Percentiles rank a stretch among this genome's conserved stretches.
Conservation (phyloP, 2,888 invertebrate genomes). For the Melipona beecheii region DNA sequence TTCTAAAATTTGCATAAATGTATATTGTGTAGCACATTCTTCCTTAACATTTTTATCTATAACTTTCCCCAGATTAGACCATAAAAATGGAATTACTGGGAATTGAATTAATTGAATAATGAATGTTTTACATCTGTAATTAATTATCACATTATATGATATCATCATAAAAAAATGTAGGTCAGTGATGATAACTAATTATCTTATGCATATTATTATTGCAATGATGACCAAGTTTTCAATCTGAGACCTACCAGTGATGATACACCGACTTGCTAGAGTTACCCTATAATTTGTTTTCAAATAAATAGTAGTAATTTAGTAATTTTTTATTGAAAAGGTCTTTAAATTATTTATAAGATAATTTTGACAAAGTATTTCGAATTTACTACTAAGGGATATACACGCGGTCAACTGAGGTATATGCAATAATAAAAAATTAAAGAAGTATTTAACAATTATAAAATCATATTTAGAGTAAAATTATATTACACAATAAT, state of each 20-base stretch:
- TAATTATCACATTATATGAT: constrained; percentile 15
- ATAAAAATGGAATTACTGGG: constrained; percentile 79
- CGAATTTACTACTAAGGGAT: constrained; percentile 24
- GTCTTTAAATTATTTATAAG: background rate
- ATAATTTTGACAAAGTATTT: constrained; percentile 13
- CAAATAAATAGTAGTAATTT: constrained; percentile 13
- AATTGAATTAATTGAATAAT: constrained; percentile 78
- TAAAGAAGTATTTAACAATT: constrained; percentile 4
- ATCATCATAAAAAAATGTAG: constrained; percentile 44
- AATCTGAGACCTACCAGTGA: constrained; percentile 83
- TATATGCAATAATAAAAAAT: constrained; percentile 4
- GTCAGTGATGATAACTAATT: constrained; percentile 79
- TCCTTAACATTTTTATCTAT: constrained; percentile 75
- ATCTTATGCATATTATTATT: constrained; percentile 67
- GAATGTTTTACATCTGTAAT: constrained; percentile 78
- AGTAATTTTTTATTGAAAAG: constrained; percentile 3
- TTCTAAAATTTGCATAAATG: constrained; percentile 79
- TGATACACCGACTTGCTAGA: constrained; percentile 81
- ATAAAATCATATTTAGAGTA: background rate
- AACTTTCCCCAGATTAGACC: constrained; percentile 76
- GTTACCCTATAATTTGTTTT: constrained; percentile 61
- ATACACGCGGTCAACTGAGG: constrained; percentile 82
- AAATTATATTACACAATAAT: constrained; percentile 1
- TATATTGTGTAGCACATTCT: constrained; percentile 74
- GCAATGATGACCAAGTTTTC: constrained; percentile 82